Conservation (phyloP, 2,797 vertebrate genomes). For the Tolypeutes matacus region DNA sequence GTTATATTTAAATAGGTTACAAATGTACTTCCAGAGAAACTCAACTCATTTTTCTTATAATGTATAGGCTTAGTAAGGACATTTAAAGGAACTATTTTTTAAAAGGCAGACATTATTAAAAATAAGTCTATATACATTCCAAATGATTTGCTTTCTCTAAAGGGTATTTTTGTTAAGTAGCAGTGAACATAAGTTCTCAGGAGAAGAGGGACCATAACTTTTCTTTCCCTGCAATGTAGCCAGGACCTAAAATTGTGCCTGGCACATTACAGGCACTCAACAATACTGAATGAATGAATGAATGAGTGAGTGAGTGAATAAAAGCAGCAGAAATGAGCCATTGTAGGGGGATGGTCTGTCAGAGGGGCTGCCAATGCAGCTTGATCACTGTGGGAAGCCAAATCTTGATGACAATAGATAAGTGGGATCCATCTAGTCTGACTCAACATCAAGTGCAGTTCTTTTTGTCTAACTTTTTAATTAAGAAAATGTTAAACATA, state of each 20-base stretch:
- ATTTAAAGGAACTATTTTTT: slow-evolving; percentile 65
- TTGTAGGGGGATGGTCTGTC: not conserved
- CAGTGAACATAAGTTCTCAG: slow-evolving; percentile 2
- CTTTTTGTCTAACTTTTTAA: not conserved
- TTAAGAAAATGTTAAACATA: not conserved
- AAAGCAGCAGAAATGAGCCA: slow-evolving; percentile 34
- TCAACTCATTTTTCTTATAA: slow-evolving; percentile 71
- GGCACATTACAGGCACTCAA: not conserved
- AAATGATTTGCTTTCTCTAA: slow-evolving; percentile 44
- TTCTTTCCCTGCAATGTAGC: not conserved
- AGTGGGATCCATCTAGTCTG: not conserved
- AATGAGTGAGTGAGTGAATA: not conserved
- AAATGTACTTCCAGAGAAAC: slow-evolving; percentile 59
- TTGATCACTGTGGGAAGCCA: not conserved
- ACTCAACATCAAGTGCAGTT: not conserved
- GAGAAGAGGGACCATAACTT: not conserved
- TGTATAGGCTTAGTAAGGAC: slow-evolving; percentile 62
- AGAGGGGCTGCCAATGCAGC: not conserved
- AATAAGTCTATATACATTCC: slow-evolving; percentile 6
- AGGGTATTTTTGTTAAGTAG: slow-evolving; percentile 14
- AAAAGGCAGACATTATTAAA: slow-evolving; percentile 70
- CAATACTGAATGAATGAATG: not conserved
- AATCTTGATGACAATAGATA: slow-evolving; percentile 15
- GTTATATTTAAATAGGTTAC: slow-evolving; percentile 38
- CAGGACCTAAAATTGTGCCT: slow-evolving; percentile 24